phyloP scores from a whole-genome alignment of 2,113 vertebrate species.

The Cariama cristata region DNA sequence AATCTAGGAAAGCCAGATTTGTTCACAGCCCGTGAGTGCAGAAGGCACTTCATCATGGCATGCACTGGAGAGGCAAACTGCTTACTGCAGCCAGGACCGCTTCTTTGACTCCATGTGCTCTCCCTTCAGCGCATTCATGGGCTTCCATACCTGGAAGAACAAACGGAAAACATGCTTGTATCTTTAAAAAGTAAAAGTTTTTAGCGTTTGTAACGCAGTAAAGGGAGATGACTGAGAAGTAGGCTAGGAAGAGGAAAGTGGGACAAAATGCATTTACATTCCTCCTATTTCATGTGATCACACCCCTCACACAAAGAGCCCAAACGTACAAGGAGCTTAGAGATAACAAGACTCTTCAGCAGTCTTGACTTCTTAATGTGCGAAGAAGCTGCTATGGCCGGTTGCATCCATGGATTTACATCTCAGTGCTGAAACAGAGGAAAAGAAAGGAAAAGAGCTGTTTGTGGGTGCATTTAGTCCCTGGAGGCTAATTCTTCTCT shows the following conservation, averaged over 20 bases:
- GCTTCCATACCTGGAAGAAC: background rate
- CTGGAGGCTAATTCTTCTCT: background rate
- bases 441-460: background rate
- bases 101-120: background rate
- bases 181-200: background rate
- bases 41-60: background rate
- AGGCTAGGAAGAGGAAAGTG: background rate
- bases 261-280: background rate
- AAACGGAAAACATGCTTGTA: fast-evolving
- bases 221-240: background rate
- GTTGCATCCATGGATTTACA: background rate
- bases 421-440: background rate
- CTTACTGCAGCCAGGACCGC: background rate
- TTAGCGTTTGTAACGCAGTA: background rate
- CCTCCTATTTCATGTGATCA: background rate
- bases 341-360: background rate
- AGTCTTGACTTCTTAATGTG: background rate
- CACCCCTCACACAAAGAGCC: background rate
- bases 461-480: background rate
- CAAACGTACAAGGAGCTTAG: background rate
- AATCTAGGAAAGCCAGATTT: background rate
- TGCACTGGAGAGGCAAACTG: background rate
- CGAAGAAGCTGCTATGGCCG: background rate
- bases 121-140: background rate
- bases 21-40: background rate